phyloP scores from a whole-genome alignment of 2,113 vertebrate genomes.

The Cynopterus brachyotis region DNA sequence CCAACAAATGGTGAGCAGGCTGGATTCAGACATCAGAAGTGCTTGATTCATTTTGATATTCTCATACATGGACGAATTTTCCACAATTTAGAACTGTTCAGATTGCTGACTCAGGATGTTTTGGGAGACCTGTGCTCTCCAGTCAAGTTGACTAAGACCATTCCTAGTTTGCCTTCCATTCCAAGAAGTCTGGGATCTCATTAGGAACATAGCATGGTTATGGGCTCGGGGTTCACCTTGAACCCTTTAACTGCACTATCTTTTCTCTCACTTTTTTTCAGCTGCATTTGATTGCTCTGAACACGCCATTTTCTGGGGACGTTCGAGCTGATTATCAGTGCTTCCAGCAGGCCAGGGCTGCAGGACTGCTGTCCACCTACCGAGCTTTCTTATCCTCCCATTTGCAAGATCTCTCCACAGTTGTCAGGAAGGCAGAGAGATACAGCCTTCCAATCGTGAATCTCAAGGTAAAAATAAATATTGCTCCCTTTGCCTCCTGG shows the following conservation, averaged over 20 bases:
- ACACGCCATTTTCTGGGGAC: constrained; percentile 91
- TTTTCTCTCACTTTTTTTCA: constrained; percentile 69
- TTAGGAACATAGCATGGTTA: neutral
- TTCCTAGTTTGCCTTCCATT: fast-evolving
- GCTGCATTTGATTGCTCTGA: constrained; percentile 94
- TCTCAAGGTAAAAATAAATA: constrained; percentile 88
- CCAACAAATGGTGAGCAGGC: neutral
- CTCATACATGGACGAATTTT: neutral
- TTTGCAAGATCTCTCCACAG: constrained; percentile 91
- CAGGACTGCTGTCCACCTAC: constrained; percentile 91
- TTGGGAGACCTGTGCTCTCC: neutral
- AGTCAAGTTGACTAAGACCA: neutral
- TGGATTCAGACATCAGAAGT: neutral
- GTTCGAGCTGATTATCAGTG: constrained; percentile 92
- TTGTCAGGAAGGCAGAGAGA: constrained; percentile 90
- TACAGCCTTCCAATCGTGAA: constrained; percentile 92
- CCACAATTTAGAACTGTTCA: neutral
- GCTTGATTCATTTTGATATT: neutral
- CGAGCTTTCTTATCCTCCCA: constrained; percentile 94
- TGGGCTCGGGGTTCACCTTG: neutral
- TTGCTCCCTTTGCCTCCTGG: neutral
- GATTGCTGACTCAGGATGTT: neutral
- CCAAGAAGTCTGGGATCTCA: neutral
- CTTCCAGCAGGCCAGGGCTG: constrained; percentile 92
- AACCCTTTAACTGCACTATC: neutral